Percentiles rank a stretch among this genome's conserved stretches.
phyloP scores from a whole-genome alignment of 2,888 invertebrate genomes.

The Calephelis perditalis region DNA sequence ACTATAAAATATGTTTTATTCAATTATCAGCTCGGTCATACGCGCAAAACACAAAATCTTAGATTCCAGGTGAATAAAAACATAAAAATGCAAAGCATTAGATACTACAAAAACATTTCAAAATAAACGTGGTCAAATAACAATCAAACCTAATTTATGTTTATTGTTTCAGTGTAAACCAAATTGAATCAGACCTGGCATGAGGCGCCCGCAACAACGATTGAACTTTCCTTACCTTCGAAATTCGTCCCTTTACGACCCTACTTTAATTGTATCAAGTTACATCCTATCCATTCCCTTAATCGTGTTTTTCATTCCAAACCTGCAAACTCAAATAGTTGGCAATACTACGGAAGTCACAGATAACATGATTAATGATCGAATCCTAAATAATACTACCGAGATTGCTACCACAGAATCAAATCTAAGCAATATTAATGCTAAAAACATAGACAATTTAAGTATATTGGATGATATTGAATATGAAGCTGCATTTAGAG shows the following conservation, averaged over 20 bases:
- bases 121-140: background rate
- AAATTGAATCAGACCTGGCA: slow-evolving; percentile 47
- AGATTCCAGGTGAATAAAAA: background rate
- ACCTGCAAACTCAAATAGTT: slow-evolving; percentile 50
- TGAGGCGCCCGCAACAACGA: slow-evolving; percentile 54
- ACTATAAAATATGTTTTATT: no score
- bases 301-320: slow-evolving; percentile 43
- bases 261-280: slow-evolving; percentile 47
- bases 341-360: slow-evolving; percentile 19
- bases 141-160: slow-evolving; percentile 4
- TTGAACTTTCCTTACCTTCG: slow-evolving; percentile 48
- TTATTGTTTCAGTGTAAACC: slow-evolving; percentile 34
- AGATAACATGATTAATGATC: slow-evolving; percentile 1
- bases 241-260: slow-evolving; percentile 52
- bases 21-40: no score
- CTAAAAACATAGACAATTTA: slow-evolving; percentile 6
- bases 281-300: slow-evolving; percentile 40
- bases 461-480: slow-evolving; percentile 31
- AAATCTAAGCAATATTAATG: background rate
- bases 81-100: background rate
- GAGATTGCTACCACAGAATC: slow-evolving; percentile 1
- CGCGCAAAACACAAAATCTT: no score
- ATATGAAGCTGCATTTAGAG: slow-evolving; percentile 52
- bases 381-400: background rate
- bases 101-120: background rate